These are phyloP conservation scores for Eilema caniola DNA, from an alignment of 2,888 invertebrate species.

Conservation along the genomic window DNA sequence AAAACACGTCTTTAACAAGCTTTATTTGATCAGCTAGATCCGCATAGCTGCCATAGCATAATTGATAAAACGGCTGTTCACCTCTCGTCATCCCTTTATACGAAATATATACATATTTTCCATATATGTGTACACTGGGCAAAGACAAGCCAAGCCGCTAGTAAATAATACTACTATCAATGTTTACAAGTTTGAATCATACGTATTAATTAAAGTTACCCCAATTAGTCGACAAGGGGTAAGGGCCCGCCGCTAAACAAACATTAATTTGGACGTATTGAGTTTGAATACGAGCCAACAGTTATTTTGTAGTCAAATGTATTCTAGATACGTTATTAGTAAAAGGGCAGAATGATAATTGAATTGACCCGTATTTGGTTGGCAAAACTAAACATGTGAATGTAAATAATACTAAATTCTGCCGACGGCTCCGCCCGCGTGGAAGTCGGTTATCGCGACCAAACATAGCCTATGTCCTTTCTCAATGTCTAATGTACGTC, in stretches of 20 bases:
- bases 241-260: constrained; percentile 9
- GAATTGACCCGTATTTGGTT: not conserved
- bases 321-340: constrained; percentile 8
- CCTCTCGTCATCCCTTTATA: too few relatives aligned
- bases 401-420: too few relatives aligned
- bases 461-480: too few relatives aligned
- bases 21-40: too few relatives aligned
- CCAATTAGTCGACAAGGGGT: not conserved
- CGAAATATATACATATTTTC: too few relatives aligned
- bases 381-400: not conserved
- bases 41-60: too few relatives aligned
- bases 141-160: not conserved
- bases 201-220: constrained; percentile 1
- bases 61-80: too few relatives aligned
- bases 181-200: not conserved
- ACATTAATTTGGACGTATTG: constrained; percentile 18
- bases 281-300: not conserved
- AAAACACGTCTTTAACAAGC: too few relatives aligned
- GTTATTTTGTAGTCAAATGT: constrained; percentile 4
- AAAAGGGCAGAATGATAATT: constrained; percentile 7
- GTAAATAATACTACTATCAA: not conserved
- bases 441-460: too few relatives aligned
- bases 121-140: not conserved
- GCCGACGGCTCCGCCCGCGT: too few relatives aligned
- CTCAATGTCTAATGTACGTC: too few relatives aligned